A percentile compares a stretch with the other conserved stretches of the same genome.
phyloP scores from a whole-genome alignment of 2,888 invertebrate genomes.

The Dryocosmus kuriphilus region DNA sequence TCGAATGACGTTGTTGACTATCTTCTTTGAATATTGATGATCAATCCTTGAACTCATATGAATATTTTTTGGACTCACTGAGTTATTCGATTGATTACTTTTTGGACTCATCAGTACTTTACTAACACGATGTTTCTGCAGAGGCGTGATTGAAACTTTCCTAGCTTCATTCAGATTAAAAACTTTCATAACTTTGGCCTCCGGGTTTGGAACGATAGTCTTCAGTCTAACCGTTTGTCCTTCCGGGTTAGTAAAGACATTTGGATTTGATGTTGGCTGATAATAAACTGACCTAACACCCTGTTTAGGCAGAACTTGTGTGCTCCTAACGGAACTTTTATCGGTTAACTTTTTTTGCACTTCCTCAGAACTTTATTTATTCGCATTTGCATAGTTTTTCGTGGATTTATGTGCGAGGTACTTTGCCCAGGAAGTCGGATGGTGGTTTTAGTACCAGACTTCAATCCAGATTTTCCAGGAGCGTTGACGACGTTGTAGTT shows the following conservation, averaged over 20 bases:
- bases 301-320: neutral
- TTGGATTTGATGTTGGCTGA: neutral
- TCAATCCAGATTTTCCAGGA: neutral
- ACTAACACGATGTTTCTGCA: neutral
- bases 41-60: neutral
- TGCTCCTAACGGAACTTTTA: neutral
- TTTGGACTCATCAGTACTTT: neutral
- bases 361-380: neutral
- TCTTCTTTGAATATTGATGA: constrained; percentile 25
- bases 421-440: constrained; percentile 11
- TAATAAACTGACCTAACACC: neutral
- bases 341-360: neutral
- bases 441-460: neutral
- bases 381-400: neutral
- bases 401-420: neutral
- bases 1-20: constrained; percentile 17
- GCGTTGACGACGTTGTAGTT: constrained; percentile 40
- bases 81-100: neutral
- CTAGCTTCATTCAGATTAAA: constrained; percentile 9
- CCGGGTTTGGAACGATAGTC: neutral
- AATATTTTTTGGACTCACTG: neutral
- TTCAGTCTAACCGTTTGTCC: constrained; percentile 12
- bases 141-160: constrained; percentile 32
- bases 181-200: constrained; percentile 12
- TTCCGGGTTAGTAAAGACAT: neutral